Conservation (phyloP, 1,140 invertebrate species). For the Episyrphus balteatus region DNA sequence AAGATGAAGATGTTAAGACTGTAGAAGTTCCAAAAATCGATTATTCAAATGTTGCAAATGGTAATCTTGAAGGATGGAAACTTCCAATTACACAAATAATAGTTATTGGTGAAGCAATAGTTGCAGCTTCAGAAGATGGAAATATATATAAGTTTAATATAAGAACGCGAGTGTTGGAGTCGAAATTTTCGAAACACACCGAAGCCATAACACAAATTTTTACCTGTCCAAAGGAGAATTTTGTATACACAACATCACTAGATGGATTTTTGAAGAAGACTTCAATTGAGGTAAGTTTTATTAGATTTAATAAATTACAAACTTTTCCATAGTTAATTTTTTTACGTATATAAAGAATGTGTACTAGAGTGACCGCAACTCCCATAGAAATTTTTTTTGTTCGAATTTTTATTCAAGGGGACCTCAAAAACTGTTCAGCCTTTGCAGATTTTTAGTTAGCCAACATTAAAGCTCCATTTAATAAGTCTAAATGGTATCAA, state of each 20-base stretch:
- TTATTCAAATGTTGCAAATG: slow-evolving; percentile 9
- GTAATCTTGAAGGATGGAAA: slow-evolving; percentile 13
- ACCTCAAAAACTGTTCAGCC: too few relatives aligned
- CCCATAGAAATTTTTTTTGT: too few relatives aligned
- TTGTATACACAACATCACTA: slow-evolving; percentile 26
- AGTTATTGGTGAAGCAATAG: slow-evolving; percentile 15
- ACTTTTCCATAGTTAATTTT: too few relatives aligned
- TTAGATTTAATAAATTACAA: too few relatives aligned
- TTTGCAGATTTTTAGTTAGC: too few relatives aligned
- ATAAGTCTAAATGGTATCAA: too few relatives aligned
- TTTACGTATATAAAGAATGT: too few relatives aligned
- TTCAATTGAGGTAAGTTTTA: slow-evolving; percentile 20
- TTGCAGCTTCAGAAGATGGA: slow-evolving; percentile 44
- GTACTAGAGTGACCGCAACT: too few relatives aligned
- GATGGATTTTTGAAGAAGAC: slow-evolving; percentile 32
- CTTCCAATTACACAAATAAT: slow-evolving; percentile 26
- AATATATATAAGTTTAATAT: slow-evolving; percentile 43
- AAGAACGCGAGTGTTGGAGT: slow-evolving; percentile 37
- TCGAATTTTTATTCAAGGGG: too few relatives aligned
- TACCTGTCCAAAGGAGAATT: slow-evolving; percentile 14
- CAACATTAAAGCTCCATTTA: too few relatives aligned
- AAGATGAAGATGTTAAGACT: too few relatives aligned
- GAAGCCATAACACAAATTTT: slow-evolving; percentile 31
- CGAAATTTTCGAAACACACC: slow-evolving; percentile 35
- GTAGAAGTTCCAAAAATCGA: not conserved